phyloP scores from a whole-genome alignment of 1,140 invertebrate genomes.

The Physella acuta region DNA sequence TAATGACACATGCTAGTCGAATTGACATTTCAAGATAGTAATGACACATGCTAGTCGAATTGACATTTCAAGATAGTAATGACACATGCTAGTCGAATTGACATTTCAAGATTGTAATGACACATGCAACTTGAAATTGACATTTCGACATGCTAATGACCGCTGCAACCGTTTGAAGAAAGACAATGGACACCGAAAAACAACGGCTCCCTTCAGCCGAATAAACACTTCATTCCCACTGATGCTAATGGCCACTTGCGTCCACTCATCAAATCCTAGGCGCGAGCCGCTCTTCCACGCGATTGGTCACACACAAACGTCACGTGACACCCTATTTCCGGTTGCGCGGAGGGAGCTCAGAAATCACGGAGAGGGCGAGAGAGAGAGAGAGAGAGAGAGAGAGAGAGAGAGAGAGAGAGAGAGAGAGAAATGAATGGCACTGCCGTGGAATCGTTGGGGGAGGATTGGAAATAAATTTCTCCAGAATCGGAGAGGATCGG shows the following conservation, averaged over 20 bases:
- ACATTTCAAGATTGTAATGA: neutral
- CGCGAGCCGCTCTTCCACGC: neutral
- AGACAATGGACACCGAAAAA: neutral
- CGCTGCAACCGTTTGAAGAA: neutral
- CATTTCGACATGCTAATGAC: neutral
- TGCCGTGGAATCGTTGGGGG: constrained; percentile 1
- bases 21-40: neutral
- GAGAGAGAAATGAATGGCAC: neutral
- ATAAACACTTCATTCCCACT: neutral
- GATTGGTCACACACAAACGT: constrained; percentile 20
- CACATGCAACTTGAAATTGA: neutral
- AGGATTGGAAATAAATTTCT: constrained; percentile 19
- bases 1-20: too few species aligned
- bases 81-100: neutral
- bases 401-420: neutral
- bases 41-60: too few species aligned
- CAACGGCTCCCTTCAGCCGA: neutral
- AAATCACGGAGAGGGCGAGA: neutral
- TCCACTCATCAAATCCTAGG: neutral
- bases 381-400: neutral
- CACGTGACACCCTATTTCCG: constrained; percentile 18
- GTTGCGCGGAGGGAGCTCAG: too few species aligned
- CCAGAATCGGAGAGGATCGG: constrained; percentile 1
- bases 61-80: neutral
- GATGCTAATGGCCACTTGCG: neutral